Conservation (phyloP, 2,113 vertebrate species). For the Pangasianodon gigas region DNA sequence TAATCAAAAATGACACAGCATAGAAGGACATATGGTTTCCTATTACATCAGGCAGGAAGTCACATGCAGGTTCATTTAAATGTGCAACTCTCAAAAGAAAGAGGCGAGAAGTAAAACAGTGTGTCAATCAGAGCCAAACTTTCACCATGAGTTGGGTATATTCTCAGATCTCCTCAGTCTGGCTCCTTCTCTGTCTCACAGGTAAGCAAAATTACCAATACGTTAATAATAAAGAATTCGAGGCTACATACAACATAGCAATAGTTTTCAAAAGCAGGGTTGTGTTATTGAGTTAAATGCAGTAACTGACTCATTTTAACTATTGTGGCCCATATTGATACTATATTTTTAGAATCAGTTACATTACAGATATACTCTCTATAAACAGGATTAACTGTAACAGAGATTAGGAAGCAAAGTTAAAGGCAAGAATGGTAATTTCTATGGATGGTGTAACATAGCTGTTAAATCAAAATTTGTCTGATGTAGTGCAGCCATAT, state of each 20-base stretch:
- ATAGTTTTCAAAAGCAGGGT: neutral
- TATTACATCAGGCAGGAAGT: slow-evolving; percentile 26
- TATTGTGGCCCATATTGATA: neutral
- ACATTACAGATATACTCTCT: neutral
- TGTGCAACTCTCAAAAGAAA: slow-evolving; percentile 7
- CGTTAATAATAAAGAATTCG: neutral
- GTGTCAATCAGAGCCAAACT: neutral
- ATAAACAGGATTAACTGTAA: neutral
- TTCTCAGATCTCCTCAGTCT: neutral
- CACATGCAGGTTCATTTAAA: slow-evolving; percentile 36
- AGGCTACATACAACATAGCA: neutral
- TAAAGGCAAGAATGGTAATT: neutral
- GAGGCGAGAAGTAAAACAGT: neutral
- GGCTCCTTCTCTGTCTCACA: slow-evolving; percentile 25
- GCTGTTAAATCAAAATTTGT: neutral
- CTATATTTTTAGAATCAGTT: neutral
- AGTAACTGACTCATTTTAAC: neutral
- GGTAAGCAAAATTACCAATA: slow-evolving; percentile 27
- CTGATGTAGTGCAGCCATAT: neutral
- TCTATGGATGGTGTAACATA: neutral
- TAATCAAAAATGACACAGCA: slow-evolving; percentile 36
- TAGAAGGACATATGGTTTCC: slow-evolving; percentile 13
- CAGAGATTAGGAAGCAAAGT: neutral
- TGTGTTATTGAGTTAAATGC: neutral
- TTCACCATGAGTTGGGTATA: slow-evolving; percentile 22